Conservation (phyloP, 1,140 invertebrate species). For the Lerema accius region DNA sequence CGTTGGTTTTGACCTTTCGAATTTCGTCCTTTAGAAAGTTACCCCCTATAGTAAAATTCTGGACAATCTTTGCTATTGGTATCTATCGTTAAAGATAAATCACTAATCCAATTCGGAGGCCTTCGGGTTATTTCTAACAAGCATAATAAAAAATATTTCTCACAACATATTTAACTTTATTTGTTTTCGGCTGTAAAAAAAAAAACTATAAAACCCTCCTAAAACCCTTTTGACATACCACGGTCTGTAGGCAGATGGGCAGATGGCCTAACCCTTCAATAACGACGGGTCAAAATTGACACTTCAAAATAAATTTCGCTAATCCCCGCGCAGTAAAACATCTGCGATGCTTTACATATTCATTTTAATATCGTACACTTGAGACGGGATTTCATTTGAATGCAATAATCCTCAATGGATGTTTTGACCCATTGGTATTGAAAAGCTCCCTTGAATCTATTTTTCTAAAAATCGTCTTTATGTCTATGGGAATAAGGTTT, state of each 20-base stretch:
- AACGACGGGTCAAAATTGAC: slow-evolving; percentile 36
- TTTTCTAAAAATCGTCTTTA: slow-evolving; percentile 35
- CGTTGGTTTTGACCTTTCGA: too few species aligned
- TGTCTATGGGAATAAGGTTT: slow-evolving; percentile 8
- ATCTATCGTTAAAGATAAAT: too few species aligned
- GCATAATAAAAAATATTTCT: slow-evolving; percentile 6
- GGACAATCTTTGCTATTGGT: too few species aligned
- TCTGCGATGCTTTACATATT: slow-evolving; percentile 45
- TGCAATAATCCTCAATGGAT: slow-evolving; percentile 42
- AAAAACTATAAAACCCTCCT: background rate
- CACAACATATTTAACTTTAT: background rate
- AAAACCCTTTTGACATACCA: slow-evolving; percentile 8
- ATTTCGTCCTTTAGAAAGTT: too few species aligned
- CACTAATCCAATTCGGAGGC: too few species aligned
- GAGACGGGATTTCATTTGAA: slow-evolving; percentile 49
- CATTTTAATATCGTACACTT: slow-evolving; percentile 50
- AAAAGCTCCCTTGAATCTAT: slow-evolving; percentile 15
- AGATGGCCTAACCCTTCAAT: slow-evolving; percentile 31
- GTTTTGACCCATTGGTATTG: slow-evolving; percentile 43
- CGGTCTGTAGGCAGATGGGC: slow-evolving; percentile 10
- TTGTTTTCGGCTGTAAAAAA: too few species aligned
- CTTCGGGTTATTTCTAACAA: too few species aligned
- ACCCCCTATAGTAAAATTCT: too few species aligned
- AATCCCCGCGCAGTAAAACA: slow-evolving; percentile 40
- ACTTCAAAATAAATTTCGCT: slow-evolving; percentile 39